phyloP scores from a whole-genome alignment of 2,113 vertebrate species.

The Pygoscelis adeliae region DNA sequence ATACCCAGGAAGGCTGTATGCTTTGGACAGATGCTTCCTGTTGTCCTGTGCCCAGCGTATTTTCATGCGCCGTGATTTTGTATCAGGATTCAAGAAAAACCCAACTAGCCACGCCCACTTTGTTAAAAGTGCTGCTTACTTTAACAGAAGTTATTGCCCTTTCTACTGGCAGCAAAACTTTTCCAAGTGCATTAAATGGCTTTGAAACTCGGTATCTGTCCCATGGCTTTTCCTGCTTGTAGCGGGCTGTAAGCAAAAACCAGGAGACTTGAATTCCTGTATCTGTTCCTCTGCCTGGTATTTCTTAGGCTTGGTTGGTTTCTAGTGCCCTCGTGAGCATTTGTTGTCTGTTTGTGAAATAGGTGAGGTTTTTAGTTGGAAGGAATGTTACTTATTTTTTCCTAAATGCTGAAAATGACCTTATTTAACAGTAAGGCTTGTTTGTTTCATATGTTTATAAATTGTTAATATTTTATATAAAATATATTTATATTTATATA shows the following conservation, averaged over 20 bases:
- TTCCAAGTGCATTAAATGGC: background rate
- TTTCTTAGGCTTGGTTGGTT: background rate
- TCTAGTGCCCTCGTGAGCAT: background rate
- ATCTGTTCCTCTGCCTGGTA: background rate
- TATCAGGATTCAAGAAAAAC: background rate
- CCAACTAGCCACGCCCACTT: background rate
- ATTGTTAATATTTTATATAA: background rate
- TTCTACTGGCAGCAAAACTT: background rate
- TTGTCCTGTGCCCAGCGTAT: background rate
- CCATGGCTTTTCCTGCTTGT: background rate
- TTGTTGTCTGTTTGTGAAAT: background rate
- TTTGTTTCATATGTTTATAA: background rate
- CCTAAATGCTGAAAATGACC: background rate
- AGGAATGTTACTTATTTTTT: background rate
- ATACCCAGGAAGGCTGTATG: background rate
- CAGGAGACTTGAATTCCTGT: background rate
- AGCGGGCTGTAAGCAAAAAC: background rate
- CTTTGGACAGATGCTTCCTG: background rate
- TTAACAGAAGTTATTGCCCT: background rate
- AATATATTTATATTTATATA: no score
- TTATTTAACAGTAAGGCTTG: background rate
- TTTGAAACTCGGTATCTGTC: background rate
- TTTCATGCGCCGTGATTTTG: background rate
- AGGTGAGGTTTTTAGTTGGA: background rate
- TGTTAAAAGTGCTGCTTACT: background rate